phyloP scores from a whole-genome alignment of 2,113 vertebrate genomes.

The Hydropotes inermis region DNA sequence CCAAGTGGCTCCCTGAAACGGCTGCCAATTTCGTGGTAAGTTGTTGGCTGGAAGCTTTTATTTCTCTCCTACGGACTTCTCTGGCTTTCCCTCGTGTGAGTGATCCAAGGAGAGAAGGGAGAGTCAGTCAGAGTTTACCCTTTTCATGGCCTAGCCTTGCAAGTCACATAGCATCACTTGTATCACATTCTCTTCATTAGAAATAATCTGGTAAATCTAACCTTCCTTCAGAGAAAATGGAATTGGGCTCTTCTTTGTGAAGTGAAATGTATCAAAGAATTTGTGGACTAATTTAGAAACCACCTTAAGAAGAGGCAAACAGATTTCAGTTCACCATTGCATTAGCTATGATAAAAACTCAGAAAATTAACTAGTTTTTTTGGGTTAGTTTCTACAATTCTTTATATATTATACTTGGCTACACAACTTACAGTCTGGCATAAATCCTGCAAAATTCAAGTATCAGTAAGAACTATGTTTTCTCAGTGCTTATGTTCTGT shows the following conservation, averaged over 20 bases:
- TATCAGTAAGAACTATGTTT: neutral
- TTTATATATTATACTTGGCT: neutral
- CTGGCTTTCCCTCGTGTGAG: neutral
- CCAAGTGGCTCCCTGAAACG: neutral
- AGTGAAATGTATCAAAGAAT: neutral
- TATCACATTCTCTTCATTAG: neutral
- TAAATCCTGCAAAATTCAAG: neutral
- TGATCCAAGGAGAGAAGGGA: neutral
- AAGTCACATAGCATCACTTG: neutral
- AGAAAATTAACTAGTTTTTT: constrained; percentile 39
- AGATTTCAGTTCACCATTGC: neutral
- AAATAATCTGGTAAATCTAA: neutral
- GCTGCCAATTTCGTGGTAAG: neutral
- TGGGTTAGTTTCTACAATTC: constrained; percentile 14
- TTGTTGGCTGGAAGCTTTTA: neutral
- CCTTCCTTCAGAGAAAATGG: neutral
- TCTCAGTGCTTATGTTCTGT: neutral
- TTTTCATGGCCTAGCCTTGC: neutral
- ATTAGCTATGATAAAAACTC: neutral
- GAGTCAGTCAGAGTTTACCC: neutral
- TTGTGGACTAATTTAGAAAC: neutral
- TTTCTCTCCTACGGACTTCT: neutral
- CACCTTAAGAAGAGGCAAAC: neutral
- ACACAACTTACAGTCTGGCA: neutral
- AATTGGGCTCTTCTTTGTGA: neutral